Percentiles rank a stretch among this genome's conserved stretches.
These are phyloP conservation scores for Diadegma fenestrale DNA, from an alignment of 2,888 invertebrate species.

Conservation along the genomic window DNA sequence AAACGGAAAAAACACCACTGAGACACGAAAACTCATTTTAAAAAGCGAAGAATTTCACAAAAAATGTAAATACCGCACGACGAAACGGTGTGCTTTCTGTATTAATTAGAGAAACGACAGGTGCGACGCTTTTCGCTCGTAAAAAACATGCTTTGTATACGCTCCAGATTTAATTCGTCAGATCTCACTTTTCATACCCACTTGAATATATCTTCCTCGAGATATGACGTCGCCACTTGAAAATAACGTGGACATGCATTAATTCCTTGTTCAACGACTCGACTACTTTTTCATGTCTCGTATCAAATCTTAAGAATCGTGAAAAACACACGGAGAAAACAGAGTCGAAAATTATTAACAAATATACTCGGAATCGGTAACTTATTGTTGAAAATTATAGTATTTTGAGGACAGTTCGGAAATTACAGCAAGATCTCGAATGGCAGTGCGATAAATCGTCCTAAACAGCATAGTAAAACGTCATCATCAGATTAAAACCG, in stretches of 20 bases:
- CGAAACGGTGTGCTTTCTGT: conserved; percentile 30
- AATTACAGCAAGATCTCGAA: no score
- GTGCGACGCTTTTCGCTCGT: conserved; percentile 22
- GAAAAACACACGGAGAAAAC: no score
- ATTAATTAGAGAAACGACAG: conserved; percentile 52
- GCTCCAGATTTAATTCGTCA: background rate
- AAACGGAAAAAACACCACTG: conserved; percentile 28
- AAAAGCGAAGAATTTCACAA: conserved; percentile 30
- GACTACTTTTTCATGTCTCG: background rate
- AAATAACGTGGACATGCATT: conserved; percentile 2
- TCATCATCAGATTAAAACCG: no score
- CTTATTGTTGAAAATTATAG: no score
- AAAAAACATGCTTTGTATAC: conserved; percentile 14
- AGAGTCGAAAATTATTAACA: no score
- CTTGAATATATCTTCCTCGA: conserved; percentile 7
- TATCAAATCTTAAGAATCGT: background rate
- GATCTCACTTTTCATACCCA: background rate
- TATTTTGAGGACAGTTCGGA: no score
- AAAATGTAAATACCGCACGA: conserved; percentile 15
- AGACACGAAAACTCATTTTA: conserved; percentile 57
- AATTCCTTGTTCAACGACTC: background rate
- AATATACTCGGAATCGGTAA: no score
- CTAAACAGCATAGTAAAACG: no score
- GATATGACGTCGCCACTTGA: background rate
- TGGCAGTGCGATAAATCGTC: no score